phyloP scores from a whole-genome alignment of 37 sponge, comb jelly and placozoan genomes.

The Ianthella basta region DNA sequence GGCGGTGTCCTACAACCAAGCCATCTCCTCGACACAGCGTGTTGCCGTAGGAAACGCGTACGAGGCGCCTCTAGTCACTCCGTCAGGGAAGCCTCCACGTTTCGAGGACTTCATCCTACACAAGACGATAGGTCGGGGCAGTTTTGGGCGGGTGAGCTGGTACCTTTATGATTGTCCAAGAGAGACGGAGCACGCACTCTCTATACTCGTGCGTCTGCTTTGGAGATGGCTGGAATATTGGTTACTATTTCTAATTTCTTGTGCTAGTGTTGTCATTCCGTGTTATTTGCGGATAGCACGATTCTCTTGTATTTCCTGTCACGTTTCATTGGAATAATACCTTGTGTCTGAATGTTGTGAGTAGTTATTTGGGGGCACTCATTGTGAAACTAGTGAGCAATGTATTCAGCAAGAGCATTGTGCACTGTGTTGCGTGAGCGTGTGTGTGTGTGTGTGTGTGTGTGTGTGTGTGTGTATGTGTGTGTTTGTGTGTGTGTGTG shows the following conservation, averaged over 20 bases:
- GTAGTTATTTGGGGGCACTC: too few relatives aligned
- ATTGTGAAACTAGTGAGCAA: too few relatives aligned
- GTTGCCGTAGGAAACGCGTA: neutral
- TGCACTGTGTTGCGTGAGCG: neutral
- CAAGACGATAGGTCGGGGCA: conserved; percentile 80
- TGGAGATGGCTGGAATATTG: too few relatives aligned
- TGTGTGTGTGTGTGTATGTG: neutral
- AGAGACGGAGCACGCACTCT: too few relatives aligned
- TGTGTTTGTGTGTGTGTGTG: neutral
- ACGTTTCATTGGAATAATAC: too few relatives aligned
- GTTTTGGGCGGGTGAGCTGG: conserved; percentile 83
- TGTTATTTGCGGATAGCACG: too few relatives aligned
- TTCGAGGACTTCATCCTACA: conserved; percentile 71
- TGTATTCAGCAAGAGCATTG: too few relatives aligned
- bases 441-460: conserved; percentile 8
- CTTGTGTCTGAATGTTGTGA: too few relatives aligned
- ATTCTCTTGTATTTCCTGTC: too few relatives aligned
- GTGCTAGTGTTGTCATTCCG: neutral
- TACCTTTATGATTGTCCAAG: too few relatives aligned
- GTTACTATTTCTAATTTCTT: too few relatives aligned
- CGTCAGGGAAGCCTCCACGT: neutral
- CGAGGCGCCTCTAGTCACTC: conserved; percentile 19
- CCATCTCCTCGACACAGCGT: neutral
- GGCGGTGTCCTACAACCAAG: neutral
- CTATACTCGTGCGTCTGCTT: too few relatives aligned